Conservation (phyloP, 2,888 invertebrate species). For the Labia minor region DNA sequence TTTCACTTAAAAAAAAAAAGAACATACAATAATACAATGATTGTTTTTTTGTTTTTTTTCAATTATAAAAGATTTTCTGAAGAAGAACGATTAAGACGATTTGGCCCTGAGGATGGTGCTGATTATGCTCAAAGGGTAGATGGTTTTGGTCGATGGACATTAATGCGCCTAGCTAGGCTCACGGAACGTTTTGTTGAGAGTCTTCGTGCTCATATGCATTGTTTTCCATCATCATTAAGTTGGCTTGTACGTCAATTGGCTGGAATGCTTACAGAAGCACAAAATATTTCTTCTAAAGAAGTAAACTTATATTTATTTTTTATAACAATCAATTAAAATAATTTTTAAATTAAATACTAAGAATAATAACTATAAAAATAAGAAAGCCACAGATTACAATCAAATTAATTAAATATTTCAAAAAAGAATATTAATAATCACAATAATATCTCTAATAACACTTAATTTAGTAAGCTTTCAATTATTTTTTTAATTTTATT, state of each 20-base stretch:
- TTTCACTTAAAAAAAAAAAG: background rate
- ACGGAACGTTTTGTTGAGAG: slow-evolving; percentile 72
- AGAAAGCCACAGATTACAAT: too few relatives aligned
- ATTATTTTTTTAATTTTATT: too few relatives aligned
- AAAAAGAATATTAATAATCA: too few relatives aligned
- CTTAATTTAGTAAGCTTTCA: too few relatives aligned
- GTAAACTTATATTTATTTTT: slow-evolving; percentile 30
- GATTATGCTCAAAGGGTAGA: slow-evolving; percentile 62
- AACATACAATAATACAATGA: background rate
- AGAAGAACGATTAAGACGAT: slow-evolving; percentile 53
- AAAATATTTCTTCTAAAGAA: slow-evolving; percentile 44
- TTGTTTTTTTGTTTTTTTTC: background rate
- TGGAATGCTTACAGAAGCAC: slow-evolving; percentile 50
- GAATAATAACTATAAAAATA: too few relatives aligned
- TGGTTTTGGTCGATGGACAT: slow-evolving; percentile 67
- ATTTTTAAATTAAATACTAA: too few relatives aligned
- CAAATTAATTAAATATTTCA: too few relatives aligned
- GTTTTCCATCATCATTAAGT: slow-evolving; percentile 79
- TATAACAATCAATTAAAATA: background rate
- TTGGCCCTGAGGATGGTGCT: slow-evolving; percentile 62
- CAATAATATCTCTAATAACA: too few relatives aligned
- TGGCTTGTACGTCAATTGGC: slow-evolving; percentile 86
- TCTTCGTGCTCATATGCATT: slow-evolving; percentile 71
- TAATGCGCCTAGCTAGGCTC: slow-evolving; percentile 66
- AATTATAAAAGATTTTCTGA: slow-evolving; percentile 41